phyloP scores from a whole-genome alignment of 2,888 invertebrate genomes.

The Zygaena filipendulae region DNA sequence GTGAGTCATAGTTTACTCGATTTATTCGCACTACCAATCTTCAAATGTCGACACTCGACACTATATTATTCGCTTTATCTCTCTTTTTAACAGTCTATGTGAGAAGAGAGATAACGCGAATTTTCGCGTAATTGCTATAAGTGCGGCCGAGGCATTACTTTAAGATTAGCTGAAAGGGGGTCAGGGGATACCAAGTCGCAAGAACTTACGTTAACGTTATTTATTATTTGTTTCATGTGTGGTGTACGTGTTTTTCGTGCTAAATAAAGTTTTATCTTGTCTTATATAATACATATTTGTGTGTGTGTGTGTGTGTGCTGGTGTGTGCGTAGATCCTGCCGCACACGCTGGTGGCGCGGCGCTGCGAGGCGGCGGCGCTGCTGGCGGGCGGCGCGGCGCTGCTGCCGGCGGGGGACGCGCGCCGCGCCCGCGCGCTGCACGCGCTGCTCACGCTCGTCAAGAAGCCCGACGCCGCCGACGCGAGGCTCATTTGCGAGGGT shows the following conservation, averaged over 20 bases:
- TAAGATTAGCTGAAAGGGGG: no score
- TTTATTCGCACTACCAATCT: no score
- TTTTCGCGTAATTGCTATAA: no score
- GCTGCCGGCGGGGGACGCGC: constrained; percentile 29
- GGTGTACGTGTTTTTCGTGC: neutral
- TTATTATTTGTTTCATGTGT: neutral
- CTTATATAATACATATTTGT: no score
- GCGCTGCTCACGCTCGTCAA: constrained; percentile 49
- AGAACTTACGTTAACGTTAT: no score
- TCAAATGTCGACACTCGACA: no score
- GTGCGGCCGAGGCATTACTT: no score
- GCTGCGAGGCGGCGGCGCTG: constrained; percentile 42
- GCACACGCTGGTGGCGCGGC: constrained; percentile 46
- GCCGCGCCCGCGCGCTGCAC: constrained; percentile 41
- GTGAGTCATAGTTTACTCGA: constrained; percentile 36
- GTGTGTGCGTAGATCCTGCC: constrained; percentile 36
- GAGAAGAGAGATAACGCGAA: no score
- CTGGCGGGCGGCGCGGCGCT: constrained; percentile 33
- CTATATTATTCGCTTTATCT: no score
- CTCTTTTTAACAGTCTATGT: no score
- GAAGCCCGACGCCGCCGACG: constrained; percentile 42
- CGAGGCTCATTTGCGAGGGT: constrained; percentile 50
- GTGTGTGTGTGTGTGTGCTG: no score
- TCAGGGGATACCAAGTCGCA: no score
- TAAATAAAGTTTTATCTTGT: neutral